Conservation (phyloP, 2,797 vertebrate genomes). For the Malacoraja senta region DNA sequence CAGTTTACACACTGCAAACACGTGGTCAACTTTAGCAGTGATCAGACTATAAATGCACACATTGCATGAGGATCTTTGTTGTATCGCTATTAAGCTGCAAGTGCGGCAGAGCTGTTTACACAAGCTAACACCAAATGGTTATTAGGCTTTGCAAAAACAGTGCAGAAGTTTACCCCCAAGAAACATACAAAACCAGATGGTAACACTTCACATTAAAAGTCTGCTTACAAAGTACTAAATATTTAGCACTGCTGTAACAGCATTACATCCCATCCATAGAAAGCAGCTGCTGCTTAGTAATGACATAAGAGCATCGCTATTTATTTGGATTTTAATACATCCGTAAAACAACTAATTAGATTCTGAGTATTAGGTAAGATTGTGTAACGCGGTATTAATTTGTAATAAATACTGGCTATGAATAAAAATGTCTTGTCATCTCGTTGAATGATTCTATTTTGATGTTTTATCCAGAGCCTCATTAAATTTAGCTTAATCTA, state of each 20-base stretch:
- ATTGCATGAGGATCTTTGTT: neutral
- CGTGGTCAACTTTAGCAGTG: neutral
- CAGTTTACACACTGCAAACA: neutral
- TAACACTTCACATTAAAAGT: conserved; percentile 12
- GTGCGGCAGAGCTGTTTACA: neutral
- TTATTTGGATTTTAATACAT: conserved; percentile 15
- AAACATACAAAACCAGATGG: conserved; percentile 20
- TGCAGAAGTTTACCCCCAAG: neutral
- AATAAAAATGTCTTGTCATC: conserved; percentile 15
- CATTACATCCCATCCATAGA: neutral
- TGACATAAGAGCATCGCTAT: neutral
- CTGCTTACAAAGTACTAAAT: conserved; percentile 1
- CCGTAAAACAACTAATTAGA: conserved; percentile 19
- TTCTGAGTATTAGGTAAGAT: conserved; percentile 18
- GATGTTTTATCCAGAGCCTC: neutral
- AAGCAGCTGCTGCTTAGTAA: conserved; percentile 8
- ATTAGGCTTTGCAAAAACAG: neutral
- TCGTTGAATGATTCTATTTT: neutral
- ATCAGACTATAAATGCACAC: neutral
- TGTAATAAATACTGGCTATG: conserved; percentile 15
- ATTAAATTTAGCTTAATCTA: neutral
- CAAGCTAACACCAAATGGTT: neutral
- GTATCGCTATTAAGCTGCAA: neutral
- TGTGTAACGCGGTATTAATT: conserved; percentile 25
- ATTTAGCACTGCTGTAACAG: neutral